Evolutionary conservation across 2,888 invertebrate genomes (phyloP).

Genomic region (Silvanus unidentatus): DNA sequence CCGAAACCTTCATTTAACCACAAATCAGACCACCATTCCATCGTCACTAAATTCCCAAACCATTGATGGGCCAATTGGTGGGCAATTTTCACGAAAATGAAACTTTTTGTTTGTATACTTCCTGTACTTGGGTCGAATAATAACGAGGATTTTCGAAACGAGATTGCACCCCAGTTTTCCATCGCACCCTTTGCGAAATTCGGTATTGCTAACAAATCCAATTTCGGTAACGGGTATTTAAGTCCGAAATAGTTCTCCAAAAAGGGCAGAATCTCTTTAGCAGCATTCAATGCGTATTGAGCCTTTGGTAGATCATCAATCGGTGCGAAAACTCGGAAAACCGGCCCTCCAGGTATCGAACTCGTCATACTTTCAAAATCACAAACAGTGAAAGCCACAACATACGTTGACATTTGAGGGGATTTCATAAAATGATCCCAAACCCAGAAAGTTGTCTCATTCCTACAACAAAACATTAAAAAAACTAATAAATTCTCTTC

Average conservation of each 20-base stretch:
- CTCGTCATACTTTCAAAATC: conserved; percentile 34
- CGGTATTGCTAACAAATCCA: conserved; percentile 56
- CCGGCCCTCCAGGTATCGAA: conserved; percentile 29
- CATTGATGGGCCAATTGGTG: conserved; percentile 73
- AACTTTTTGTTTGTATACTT: conserved; percentile 39
- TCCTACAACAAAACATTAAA: too few relatives aligned
- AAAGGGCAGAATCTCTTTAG: conserved; percentile 48
- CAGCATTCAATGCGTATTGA: conserved; percentile 49
- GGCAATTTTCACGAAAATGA: conserved; percentile 50
- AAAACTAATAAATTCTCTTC: background rate
- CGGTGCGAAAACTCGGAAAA: conserved; percentile 47
- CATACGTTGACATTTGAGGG: conserved; percentile 70
- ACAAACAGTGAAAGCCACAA: conserved; percentile 56
- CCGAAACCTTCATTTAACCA: conserved; percentile 76
- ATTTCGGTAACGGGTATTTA: conserved; percentile 50
- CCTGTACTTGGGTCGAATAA: conserved; percentile 51
- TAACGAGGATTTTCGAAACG: conserved; percentile 56
- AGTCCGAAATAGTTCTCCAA: conserved; percentile 52
- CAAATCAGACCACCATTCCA: conserved; percentile 64
- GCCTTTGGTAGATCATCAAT: conserved; percentile 38
- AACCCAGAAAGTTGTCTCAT: conserved; percentile 49
- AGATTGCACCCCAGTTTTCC: conserved; percentile 56
- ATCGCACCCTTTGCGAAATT: conserved; percentile 53
- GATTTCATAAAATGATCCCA: conserved; percentile 60
- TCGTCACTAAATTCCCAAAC: conserved; percentile 68